Evolutionary conservation across 2,888 invertebrate genomes (phyloP), one percentile per base, ranked within the genome.

Genomic region (Pteria penguin): DNA sequence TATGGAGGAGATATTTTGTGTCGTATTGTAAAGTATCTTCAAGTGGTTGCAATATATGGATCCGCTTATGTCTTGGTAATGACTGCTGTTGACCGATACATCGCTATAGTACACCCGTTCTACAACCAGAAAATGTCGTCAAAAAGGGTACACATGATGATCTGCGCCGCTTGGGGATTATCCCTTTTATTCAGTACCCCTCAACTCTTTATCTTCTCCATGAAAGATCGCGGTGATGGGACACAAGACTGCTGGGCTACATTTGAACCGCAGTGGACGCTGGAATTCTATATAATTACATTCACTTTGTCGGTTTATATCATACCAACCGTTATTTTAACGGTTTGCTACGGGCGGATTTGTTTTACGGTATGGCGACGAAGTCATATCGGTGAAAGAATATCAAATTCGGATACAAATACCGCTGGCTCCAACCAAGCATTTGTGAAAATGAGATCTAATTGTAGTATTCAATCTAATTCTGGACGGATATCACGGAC

Each of bases 21-120:
- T 79, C 79, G 86, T 11, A 78, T 94, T 57, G 94, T 95, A 70
- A 95, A 94, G 88, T 95, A 94, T 88, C 93, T 94, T 32, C 95
- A 95, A 94, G 80, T 86, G 33, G 85, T 84, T 65, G 84, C 87
- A 11, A 86, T 91, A 81, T 91, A 90, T 75, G 80, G 88, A 33
- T 91, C 91, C 0, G 89, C 90, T 4, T 91, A 91, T 72, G 85
- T 91, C 26, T 80, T 91, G 36, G 88, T 91, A 0, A 88, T 91
- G 83, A 92, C 92, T 5, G 91, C 92, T 11, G 83, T 93, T 8
- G 92, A 93, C 81, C 84, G 92, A 24, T 92, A 90, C 76, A 86
- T 89, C 71, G 93, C 93, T 24, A 93, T 94, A 72, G 93, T 93
- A 79, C 90, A 91, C 74, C 95, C 95, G 0, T 91, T 95, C 77